Conservation (phyloP, 1,140 invertebrate genomes). For the Trialeurodes vaporariorum region DNA sequence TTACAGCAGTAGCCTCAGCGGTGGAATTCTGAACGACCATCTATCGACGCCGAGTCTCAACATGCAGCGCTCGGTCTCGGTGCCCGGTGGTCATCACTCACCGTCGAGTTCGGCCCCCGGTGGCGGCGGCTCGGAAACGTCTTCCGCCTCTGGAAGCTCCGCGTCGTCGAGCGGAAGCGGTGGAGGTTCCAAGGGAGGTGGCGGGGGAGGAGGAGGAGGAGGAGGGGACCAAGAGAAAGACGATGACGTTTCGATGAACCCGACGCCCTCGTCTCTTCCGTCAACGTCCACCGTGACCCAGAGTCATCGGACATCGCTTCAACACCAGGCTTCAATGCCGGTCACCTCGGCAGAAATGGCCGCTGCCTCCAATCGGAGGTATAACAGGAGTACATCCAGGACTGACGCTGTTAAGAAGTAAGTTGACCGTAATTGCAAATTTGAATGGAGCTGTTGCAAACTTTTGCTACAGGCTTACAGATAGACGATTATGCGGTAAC, state of each 20-base stretch:
- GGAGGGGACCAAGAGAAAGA: conserved; percentile 5
- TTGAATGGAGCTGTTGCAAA: too few relatives aligned
- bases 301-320: conserved; percentile 14
- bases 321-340: conserved; percentile 23
- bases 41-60: background rate
- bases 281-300: conserved; percentile 5
- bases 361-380: conserved; percentile 10
- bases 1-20: background rate
- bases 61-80: background rate
- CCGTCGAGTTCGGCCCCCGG: too few relatives aligned
- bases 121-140: too few relatives aligned
- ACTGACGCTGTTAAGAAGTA: conserved; percentile 29
- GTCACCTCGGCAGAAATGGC: conserved; percentile 21
- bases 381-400: conserved; percentile 16
- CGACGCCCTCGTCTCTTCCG: background rate
- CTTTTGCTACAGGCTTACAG: too few relatives aligned
- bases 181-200: conserved; percentile 12
- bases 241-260: conserved; percentile 11
- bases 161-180: conserved; percentile 12
- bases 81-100: background rate
- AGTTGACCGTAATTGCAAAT: too few relatives aligned
- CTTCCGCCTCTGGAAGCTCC: conserved; percentile 14
- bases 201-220: conserved; percentile 10
- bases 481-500: too few relatives aligned
- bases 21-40: too few relatives aligned